Conservation (phyloP, 2,113 vertebrate genomes). For the Platichthys stellatus region DNA sequence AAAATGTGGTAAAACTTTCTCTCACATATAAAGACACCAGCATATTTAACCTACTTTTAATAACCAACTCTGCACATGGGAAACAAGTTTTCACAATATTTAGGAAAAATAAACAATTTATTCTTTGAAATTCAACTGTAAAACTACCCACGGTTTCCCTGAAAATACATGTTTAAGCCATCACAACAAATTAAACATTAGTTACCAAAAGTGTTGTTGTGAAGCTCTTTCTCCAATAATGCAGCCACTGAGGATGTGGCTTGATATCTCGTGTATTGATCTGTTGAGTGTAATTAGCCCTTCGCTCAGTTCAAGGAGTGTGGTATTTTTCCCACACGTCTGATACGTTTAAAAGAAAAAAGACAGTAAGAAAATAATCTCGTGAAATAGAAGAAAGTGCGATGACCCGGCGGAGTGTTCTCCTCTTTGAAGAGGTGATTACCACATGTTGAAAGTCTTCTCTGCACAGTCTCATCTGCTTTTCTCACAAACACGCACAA, state of each 20-base stretch:
- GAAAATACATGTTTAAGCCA: background rate
- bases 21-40: conserved; percentile 8
- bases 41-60: conserved; percentile 16
- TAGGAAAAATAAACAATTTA: background rate
- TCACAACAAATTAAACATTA: background rate
- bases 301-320: background rate
- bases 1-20: conserved; percentile 18
- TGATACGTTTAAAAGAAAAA: background rate
- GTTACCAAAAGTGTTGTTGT: background rate
- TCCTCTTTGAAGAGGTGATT: conserved; percentile 39
- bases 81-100: conserved; percentile 1
- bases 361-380: background rate
- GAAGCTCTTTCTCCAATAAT: background rate
- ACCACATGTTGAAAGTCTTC: conserved; percentile 21
- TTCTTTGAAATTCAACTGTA: no score
- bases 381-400: conserved; percentile 8
- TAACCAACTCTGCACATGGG: no score
- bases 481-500: conserved; percentile 15
- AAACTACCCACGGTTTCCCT: background rate
- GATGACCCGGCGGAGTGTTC: conserved; percentile 4
- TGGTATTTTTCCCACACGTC: background rate
- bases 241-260: background rate
- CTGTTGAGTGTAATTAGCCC: conserved; percentile 21
- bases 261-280: background rate
- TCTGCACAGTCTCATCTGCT: conserved; percentile 22